Base-by-base conservation (phyloP, 2,888 invertebrate genomes). In the Xestia xanthographa region DNA sequence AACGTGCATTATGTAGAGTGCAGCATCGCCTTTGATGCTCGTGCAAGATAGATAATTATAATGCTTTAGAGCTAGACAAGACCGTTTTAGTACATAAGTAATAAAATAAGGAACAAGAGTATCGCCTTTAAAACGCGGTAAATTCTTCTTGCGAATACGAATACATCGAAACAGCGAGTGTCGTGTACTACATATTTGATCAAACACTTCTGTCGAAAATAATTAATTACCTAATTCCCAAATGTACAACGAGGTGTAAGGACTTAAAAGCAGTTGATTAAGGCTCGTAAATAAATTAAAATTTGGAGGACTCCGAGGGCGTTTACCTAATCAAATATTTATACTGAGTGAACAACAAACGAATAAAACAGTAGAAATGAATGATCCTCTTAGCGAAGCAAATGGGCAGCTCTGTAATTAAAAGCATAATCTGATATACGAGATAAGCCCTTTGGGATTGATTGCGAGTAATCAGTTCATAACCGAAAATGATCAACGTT, bases 211-310 rank as follows among this genome's bases (percentile, higher is more conserved):
- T 48, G 53, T 14, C 17, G 56, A 26, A 67, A 50, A 76, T 50
- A 76, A 76, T 75, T 68, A 75, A 75, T 50, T 48, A 83, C n/a
- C 34, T 66, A 60, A 72, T 65, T 79, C 56, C 62, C 38, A 65
- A 78, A 67, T 41, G 29, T 53, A 62, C 50, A 66, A 62, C 66
- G 34, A 77, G 72, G 72, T 77, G 75, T 84, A 82, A 86, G 76
- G 84, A 85, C 79, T 86, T 87, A 85, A 87, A 81, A 79, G 82
- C 80, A 72, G 75, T 76, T 82, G 66, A 84, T 87, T 80, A 82
- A 78, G 84, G 38, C 63, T 79, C 75, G 77, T 77, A 68, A 83
- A 75, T 84, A 73, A 80, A 88, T 91, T 79, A 90, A 90, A 85
- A 88, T 88, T 79, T 76, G 88, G 62, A 72, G 75, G 73, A 66